phyloP scores from a whole-genome alignment of 1,140 invertebrate species.

The Paralvinella palmiformis region DNA sequence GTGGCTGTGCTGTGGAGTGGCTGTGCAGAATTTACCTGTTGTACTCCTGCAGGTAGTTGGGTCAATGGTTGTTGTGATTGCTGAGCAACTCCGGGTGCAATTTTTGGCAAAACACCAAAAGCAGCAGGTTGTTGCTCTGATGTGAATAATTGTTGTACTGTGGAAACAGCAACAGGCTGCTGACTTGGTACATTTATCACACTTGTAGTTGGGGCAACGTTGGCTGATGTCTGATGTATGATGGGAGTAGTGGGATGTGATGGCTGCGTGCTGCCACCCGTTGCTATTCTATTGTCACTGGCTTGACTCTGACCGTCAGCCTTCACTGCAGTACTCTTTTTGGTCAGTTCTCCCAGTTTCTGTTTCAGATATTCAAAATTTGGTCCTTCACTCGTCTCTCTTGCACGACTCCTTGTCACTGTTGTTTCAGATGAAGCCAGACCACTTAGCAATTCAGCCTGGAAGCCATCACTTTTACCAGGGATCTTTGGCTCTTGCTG shows the following conservation, averaged over 20 bases:
- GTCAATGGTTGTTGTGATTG: no score
- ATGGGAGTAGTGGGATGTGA: neutral
- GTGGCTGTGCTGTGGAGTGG: no score
- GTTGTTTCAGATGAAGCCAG: neutral
- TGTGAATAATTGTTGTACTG: no score
- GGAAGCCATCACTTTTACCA: neutral
- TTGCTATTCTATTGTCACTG: neutral
- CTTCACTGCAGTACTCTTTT: neutral
- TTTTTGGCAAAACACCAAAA: no score
- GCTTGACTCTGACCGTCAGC: neutral
- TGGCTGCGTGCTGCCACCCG: neutral
- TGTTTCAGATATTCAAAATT: slow-evolving; percentile 1
- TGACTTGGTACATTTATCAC: no score
- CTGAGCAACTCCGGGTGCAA: no score
- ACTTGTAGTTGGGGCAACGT: no score
- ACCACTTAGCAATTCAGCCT: slow-evolving; percentile 2
- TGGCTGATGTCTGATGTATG: neutral
- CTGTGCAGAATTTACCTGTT: no score
- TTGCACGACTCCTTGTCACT: neutral
- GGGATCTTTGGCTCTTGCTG: neutral
- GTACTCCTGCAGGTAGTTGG: no score
- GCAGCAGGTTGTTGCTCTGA: no score
- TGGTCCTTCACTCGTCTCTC: neutral
- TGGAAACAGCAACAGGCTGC: no score
- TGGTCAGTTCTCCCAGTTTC: neutral